A percentile compares a stretch with the other conserved stretches of the same genome.
Evolutionary conservation across 2,113 vertebrate genomes (phyloP).

Genomic region (Asarcornis scutulata): DNA sequence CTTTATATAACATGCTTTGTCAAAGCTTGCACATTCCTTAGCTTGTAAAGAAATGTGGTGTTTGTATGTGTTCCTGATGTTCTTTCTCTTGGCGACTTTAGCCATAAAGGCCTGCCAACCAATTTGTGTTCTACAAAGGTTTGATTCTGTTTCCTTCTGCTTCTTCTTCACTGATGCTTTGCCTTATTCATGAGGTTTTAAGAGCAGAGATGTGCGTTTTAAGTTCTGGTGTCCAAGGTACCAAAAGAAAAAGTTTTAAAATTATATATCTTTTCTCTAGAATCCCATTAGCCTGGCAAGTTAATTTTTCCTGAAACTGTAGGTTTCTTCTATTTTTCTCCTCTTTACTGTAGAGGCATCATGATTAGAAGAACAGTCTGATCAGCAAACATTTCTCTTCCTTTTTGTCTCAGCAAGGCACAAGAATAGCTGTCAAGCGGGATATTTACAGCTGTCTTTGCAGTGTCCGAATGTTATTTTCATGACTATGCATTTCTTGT

Average conservation of each 20-base stretch:
- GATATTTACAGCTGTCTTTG: not conserved
- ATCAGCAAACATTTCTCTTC: not conserved
- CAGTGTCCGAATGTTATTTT: not conserved
- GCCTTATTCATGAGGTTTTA: not conserved
- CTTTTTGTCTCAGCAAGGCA: not conserved
- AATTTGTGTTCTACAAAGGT: not conserved
- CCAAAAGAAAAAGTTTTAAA: not conserved
- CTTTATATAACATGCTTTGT: slow-evolving; percentile 44
- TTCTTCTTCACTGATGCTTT: not conserved
- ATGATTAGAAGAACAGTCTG: not conserved
- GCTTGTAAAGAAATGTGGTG: slow-evolving; percentile 44
- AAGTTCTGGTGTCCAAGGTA: not conserved
- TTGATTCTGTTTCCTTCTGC: not conserved
- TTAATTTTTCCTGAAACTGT: not conserved
- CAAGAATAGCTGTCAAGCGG: not conserved
- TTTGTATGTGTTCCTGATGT: slow-evolving; percentile 47
- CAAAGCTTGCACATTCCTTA: slow-evolving; percentile 50
- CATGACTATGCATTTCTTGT: not conserved
- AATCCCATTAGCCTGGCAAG: not conserved
- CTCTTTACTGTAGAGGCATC: not conserved
- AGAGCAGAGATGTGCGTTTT: not conserved
- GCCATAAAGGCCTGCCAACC: not conserved
- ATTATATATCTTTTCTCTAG: not conserved
- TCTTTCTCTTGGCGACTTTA: slow-evolving; percentile 13
- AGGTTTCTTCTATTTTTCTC: not conserved